phyloP scores from a whole-genome alignment of 1,140 invertebrate species.

The Schlechtendalia chinensis region DNA sequence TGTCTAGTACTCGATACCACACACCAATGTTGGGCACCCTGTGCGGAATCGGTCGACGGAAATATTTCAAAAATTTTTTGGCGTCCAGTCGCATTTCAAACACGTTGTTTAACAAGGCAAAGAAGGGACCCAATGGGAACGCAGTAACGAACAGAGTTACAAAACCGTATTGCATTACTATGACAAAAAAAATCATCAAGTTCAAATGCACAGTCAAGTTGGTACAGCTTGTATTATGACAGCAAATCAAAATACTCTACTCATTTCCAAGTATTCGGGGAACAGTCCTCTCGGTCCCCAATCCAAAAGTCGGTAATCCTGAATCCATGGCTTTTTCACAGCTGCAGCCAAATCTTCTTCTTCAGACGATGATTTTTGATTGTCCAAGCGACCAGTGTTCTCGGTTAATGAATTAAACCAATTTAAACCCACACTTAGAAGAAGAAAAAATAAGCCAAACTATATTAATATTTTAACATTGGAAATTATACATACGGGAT shows the following conservation, averaged over 20 bases:
- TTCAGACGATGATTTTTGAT: constrained; percentile 52
- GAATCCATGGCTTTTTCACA: constrained; percentile 72
- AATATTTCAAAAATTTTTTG: constrained; percentile 79
- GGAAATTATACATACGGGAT: constrained; percentile 59
- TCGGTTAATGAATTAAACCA: constrained; percentile 52
- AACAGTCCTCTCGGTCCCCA: constrained; percentile 90
- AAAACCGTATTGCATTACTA: constrained; percentile 87
- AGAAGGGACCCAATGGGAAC: constrained; percentile 84
- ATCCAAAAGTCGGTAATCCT: constrained; percentile 85
- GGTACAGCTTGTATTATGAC: not conserved
- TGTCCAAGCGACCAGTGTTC: constrained; percentile 56
- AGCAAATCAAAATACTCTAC: constrained; percentile 59
- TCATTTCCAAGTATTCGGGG: constrained; percentile 97
- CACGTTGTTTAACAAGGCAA: constrained; percentile 83
- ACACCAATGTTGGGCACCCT: constrained; percentile 84
- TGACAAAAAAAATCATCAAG: not conserved
- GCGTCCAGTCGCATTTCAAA: constrained; percentile 88
- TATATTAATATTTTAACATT: not conserved
- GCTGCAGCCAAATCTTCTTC: constrained; percentile 54
- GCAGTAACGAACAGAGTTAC: constrained; percentile 88
- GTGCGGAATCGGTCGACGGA: constrained; percentile 78
- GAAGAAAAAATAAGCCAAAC: not conserved
- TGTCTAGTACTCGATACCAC: constrained; percentile 88
- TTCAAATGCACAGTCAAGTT: not conserved
- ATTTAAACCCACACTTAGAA: constrained; percentile 31